Conservation (phyloP, 2,888 invertebrate genomes). For the Osedax fenrisi region DNA sequence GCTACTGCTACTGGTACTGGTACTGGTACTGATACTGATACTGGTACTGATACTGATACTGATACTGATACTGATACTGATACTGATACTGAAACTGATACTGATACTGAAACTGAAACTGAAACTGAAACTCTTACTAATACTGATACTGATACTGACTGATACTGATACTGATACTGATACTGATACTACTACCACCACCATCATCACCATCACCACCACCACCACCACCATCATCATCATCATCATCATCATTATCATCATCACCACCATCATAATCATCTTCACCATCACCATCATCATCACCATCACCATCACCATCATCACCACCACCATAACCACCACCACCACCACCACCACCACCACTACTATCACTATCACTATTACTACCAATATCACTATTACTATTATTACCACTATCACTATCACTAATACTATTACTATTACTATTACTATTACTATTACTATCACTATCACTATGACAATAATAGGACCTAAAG, state of each 20-base stretch:
- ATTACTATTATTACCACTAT: neutral
- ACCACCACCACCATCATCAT: neutral
- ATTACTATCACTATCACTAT: neutral
- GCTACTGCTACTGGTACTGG: conserved; percentile 8
- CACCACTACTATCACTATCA: neutral
- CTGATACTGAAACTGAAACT: neutral
- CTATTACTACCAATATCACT: neutral
- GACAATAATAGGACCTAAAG: neutral
- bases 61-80: neutral
- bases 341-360: neutral
- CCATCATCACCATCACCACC: neutral
- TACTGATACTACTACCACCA: neutral
- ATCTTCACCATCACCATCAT: neutral
- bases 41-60: neutral
- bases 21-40: neutral
- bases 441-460: neutral
- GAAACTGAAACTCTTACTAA: neutral
- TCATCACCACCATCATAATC: neutral
- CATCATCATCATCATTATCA: neutral
- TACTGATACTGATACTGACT: neutral
- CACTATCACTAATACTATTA: neutral
- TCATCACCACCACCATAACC: neutral
- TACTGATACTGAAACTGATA: neutral
- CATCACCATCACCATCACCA: neutral
- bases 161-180: neutral